phyloP scores from a whole-genome alignment of 2,797 vertebrate genomes.

The Trichosurus vulpecula region DNA sequence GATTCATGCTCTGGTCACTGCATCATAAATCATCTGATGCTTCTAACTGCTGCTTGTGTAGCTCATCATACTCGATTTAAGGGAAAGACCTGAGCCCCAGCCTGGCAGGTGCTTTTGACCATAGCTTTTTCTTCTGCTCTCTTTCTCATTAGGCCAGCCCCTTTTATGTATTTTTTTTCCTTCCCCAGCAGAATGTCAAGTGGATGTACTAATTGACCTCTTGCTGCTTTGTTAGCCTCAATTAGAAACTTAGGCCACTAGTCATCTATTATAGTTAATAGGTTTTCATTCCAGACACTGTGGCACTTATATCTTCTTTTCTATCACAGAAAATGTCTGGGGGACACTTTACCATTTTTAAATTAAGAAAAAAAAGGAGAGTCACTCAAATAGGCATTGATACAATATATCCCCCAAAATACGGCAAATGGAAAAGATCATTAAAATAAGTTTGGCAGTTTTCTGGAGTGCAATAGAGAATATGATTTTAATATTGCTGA shows the following conservation, averaged over 20 bases:
- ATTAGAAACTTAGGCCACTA: conserved; percentile 27
- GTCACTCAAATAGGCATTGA: conserved; percentile 61
- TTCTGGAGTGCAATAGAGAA: conserved; percentile 77
- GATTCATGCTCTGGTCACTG: conserved; percentile 46
- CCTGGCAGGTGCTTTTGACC: neutral
- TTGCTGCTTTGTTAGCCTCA: conserved; percentile 21
- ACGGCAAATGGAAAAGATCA: conserved; percentile 66
- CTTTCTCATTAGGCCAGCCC: neutral
- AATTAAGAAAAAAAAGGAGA: conserved; percentile 36
- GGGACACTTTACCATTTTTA: conserved; percentile 42
- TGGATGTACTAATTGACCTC: conserved; percentile 13
- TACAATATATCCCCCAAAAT: conserved; percentile 54
- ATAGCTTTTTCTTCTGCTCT: neutral
- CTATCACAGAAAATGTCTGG: conserved; percentile 14
- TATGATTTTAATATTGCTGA: conserved; percentile 19
- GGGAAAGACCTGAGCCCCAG: conserved; percentile 18
- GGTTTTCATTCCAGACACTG: neutral
- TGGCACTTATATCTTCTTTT: neutral
- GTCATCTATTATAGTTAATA: conserved; percentile 30
- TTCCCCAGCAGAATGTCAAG: neutral
- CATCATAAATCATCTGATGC: conserved; percentile 45
- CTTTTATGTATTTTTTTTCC: conserved; percentile 8
- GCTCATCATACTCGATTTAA: neutral
- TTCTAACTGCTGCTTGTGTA: conserved; percentile 31
- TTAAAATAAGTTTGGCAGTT: conserved; percentile 67